Evolutionary conservation across 2,113 vertebrate genomes (phyloP).

Genomic region (Ceyx melanurus): DNA sequence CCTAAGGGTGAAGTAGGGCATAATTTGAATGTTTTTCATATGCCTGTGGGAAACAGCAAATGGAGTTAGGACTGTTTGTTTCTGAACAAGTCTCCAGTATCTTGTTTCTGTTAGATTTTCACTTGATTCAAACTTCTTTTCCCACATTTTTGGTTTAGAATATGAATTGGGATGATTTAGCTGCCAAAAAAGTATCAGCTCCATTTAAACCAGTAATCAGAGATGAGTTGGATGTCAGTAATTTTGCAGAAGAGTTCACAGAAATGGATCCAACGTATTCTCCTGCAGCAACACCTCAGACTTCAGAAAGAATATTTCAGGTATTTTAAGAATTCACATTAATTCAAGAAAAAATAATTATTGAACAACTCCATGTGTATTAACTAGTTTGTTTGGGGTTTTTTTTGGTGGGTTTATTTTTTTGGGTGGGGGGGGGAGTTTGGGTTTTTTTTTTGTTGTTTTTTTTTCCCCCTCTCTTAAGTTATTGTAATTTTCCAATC

Average conservation of each 20-base stretch:
- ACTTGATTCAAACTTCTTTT: slow-evolving; percentile 7
- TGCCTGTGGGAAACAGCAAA: background rate
- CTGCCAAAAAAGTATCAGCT: slow-evolving; percentile 90
- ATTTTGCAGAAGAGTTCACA: slow-evolving; percentile 98
- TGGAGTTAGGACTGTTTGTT: background rate
- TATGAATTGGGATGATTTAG: slow-evolving; percentile 95
- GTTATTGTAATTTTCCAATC: background rate
- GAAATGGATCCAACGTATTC: slow-evolving; percentile 99
- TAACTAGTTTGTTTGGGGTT: background rate
- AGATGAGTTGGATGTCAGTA: slow-evolving; percentile 95
- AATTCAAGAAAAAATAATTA: background rate
- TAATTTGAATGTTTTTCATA: background rate
- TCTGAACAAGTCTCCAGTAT: background rate
- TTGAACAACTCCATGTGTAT: background rate
- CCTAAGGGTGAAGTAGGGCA: background rate
- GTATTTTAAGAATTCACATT: slow-evolving; percentile 65
- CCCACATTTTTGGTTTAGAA: slow-evolving; percentile 76
- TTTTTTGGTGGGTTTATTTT: too few species aligned
- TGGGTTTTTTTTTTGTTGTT: background rate
- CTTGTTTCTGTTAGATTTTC: background rate
- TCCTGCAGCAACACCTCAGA: slow-evolving; percentile 92
- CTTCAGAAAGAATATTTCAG: slow-evolving; percentile 96
- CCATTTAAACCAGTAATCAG: slow-evolving; percentile 96
- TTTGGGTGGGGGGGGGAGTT: too few species aligned
- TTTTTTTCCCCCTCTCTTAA: background rate